Evolutionary conservation across 2,888 invertebrate genomes (phyloP).

Genomic region (Drosophila cracens): DNA sequence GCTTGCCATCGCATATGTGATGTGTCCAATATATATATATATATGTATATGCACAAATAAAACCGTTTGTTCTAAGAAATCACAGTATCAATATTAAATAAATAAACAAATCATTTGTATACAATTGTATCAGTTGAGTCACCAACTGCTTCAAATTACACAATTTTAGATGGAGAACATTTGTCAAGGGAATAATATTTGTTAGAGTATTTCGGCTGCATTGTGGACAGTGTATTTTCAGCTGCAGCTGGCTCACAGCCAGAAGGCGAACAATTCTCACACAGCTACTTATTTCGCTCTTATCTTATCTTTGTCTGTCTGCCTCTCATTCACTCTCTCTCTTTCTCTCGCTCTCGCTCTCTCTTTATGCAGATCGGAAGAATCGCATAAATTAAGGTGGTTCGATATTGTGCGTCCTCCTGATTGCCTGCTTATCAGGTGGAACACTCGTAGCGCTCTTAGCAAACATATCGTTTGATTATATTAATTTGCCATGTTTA

Average conservation of each 20-base stretch:
- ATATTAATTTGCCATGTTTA: conserved; percentile 9
- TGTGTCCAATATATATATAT: no score
- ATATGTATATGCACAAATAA: no score
- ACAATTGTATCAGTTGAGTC: background rate
- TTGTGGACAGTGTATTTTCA: conserved; percentile 1
- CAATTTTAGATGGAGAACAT: background rate
- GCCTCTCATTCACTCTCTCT: background rate
- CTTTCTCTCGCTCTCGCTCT: background rate
- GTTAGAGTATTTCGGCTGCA: conserved; percentile 12
- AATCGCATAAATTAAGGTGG: conserved; percentile 58
- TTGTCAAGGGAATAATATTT: background rate
- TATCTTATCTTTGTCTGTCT: background rate
- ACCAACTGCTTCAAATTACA: background rate
- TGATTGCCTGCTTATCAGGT: conserved; percentile 26
- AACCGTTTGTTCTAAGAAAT: background rate
- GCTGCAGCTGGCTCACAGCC: conserved; percentile 57
- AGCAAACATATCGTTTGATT: conserved; percentile 14
- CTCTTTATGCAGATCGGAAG: conserved; percentile 37
- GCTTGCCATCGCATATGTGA: background rate
- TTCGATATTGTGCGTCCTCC: conserved; percentile 22
- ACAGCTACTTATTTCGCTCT: conserved; percentile 31
- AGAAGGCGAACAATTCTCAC: conserved; percentile 15
- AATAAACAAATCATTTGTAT: background rate
- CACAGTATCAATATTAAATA: background rate
- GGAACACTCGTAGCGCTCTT: background rate